A percentile compares a stretch with the other conserved stretches of the same genome.
Conservation (phyloP, 2,888 invertebrate genomes). For the Scaptomyza flava region DNA sequence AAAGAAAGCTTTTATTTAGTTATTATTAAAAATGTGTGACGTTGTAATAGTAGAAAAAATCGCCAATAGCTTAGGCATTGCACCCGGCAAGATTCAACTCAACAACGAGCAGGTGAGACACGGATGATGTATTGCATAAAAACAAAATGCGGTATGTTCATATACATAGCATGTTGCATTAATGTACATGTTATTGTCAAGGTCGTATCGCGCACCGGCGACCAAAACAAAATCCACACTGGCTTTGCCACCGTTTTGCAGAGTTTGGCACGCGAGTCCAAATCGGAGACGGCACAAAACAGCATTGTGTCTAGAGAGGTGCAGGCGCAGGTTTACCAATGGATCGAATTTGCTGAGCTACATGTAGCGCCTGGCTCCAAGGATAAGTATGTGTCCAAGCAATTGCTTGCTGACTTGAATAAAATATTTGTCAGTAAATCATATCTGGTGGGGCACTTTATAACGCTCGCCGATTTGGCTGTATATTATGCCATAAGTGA, state of each 20-base stretch:
- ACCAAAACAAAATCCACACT: constrained; percentile 84
- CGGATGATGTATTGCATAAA: neutral
- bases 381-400: constrained; percentile 79
- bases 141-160: neutral
- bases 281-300: constrained; percentile 78
- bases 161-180: constrained; percentile 12
- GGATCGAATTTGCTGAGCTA: constrained; percentile 88
- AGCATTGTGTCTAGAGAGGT: constrained; percentile 81
- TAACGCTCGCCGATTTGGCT: constrained; percentile 89
- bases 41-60: constrained; percentile 84
- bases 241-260: constrained; percentile 86
- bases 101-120: constrained; percentile 85
- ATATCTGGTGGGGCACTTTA: constrained; percentile 86
- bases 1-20: constrained; percentile 12
- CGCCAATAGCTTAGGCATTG: constrained; percentile 86
- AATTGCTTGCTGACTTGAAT: constrained; percentile 85
- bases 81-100: constrained; percentile 85
- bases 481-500: constrained; percentile 88
- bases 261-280: constrained; percentile 84
- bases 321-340: constrained; percentile 87
- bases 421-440: constrained; percentile 85
- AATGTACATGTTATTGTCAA: constrained; percentile 75
- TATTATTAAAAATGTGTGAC: constrained; percentile 80
- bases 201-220: constrained; percentile 85
- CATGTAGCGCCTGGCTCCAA: constrained; percentile 82